Evolutionary conservation across 2,113 vertebrate genomes (phyloP).

Genomic region (Vulpes lagopus): DNA sequence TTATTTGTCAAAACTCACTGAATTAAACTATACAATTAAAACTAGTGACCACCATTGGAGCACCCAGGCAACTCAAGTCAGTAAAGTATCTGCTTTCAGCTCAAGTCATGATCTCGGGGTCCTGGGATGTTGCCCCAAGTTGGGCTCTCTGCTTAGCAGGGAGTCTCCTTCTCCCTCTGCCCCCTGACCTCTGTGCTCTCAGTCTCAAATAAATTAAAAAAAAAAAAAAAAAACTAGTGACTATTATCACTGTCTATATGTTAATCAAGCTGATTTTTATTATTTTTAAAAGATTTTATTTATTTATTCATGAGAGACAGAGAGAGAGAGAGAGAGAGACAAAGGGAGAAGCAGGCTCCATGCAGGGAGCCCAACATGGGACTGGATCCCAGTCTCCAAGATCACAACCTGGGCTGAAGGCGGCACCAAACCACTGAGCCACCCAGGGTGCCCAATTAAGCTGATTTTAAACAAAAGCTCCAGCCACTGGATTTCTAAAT

Average conservation of each 20-base stretch:
- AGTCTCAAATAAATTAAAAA: neutral
- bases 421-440: too few relatives aligned
- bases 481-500: neutral
- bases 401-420: too few relatives aligned
- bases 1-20: neutral
- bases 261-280: too few relatives aligned
- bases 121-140: neutral
- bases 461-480: neutral
- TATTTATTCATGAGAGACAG: too few relatives aligned
- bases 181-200: neutral
- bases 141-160: neutral
- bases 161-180: neutral
- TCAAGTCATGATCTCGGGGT: neutral
- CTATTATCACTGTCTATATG: too few relatives aligned
- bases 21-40: neutral
- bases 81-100: neutral
- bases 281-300: too few relatives aligned
- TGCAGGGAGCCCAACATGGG: too few relatives aligned
- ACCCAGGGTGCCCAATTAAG: too few relatives aligned
- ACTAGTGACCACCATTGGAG: neutral
- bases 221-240: too few relatives aligned
- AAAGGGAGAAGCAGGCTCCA: too few relatives aligned
- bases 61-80: neutral
- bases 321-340: too few relatives aligned
- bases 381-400: too few relatives aligned